phyloP scores from a whole-genome alignment of 2,888 invertebrate genomes.

The Camponotus fellah region DNA sequence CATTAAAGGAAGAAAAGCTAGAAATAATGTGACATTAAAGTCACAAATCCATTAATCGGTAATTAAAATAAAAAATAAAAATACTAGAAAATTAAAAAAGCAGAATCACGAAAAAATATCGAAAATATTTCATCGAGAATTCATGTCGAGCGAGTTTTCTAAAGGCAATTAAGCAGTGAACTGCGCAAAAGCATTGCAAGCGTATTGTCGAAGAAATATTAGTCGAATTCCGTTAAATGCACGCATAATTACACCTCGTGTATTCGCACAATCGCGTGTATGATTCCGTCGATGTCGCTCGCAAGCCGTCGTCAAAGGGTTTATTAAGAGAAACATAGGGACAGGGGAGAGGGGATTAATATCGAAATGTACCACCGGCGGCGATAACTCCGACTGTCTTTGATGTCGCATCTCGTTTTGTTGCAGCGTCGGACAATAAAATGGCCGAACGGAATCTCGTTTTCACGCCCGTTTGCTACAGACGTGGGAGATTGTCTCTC shows the following conservation, averaged over 20 bases:
- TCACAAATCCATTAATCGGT: too few relatives aligned
- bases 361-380: conserved; percentile 74
- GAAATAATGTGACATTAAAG: neutral
- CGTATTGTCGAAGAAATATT: neutral
- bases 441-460: conserved; percentile 74
- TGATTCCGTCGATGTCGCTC: conserved; percentile 25
- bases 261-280: conserved; percentile 15
- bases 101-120: neutral
- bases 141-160: neutral
- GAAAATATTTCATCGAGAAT: neutral
- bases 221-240: neutral
- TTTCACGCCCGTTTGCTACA: conserved; percentile 71
- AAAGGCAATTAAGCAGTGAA: neutral
- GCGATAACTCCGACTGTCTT: conserved; percentile 79
- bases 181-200: conserved; percentile 1
- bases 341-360: conserved; percentile 66
- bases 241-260: conserved; percentile 16
- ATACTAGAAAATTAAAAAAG: neutral
- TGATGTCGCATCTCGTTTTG: conserved; percentile 77
- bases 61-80: neutral
- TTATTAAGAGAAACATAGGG: conserved; percentile 58
- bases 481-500: conserved; percentile 54
- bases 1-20: neutral
- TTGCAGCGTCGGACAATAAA: conserved; percentile 75
- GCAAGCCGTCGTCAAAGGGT: conserved; percentile 62